phyloP scores from a whole-genome alignment of 2,113 vertebrate species.

The Strix uralensis region DNA sequence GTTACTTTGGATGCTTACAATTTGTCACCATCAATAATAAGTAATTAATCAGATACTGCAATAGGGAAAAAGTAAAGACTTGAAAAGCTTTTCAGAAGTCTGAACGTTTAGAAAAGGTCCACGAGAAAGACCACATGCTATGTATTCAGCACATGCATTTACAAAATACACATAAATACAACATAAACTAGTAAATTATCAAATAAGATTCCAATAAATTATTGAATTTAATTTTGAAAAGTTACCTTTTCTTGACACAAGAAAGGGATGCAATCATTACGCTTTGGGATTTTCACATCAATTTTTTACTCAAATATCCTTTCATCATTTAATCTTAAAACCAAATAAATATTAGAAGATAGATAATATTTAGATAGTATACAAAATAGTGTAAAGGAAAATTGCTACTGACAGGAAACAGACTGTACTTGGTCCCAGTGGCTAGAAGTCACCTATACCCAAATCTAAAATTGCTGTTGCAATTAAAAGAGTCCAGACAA shows the following conservation, averaged over 20 bases:
- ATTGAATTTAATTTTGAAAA: not conserved
- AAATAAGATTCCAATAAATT: not conserved
- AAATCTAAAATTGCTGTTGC: not conserved
- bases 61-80: not conserved
- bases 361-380: not conserved
- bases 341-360: not conserved
- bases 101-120: not conserved
- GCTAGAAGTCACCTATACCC: too few relatives aligned
- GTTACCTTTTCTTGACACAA: not conserved
- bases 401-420: not conserved
- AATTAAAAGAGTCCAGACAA: not conserved
- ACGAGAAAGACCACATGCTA: fast-evolving
- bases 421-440: not conserved
- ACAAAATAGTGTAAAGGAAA: not conserved
- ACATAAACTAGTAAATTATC: not conserved
- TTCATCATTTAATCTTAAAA: not conserved
- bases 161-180: not conserved
- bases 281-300: not conserved
- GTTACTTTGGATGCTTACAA: not conserved
- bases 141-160: not conserved
- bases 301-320: not conserved
- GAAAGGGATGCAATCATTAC: not conserved
- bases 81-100: not conserved
- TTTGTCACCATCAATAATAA: not conserved
- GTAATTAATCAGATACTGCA: not conserved